Evolutionary conservation across 1,140 invertebrate species (phyloP).

Genomic region (Oedothorax gibbosus): DNA sequence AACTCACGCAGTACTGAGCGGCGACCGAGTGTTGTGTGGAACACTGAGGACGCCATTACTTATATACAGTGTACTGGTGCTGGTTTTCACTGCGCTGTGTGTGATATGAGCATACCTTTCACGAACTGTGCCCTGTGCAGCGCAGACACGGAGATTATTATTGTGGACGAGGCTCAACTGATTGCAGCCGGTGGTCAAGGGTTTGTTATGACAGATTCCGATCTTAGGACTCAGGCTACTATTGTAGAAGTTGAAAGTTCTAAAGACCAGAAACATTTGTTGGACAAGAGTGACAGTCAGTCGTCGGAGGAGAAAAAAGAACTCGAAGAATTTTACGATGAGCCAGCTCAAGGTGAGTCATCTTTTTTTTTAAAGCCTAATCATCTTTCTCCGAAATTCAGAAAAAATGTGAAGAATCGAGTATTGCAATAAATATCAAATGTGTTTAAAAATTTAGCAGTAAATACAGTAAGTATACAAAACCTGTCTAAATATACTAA

Average conservation of each 20-base stretch:
- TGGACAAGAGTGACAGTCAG: not conserved
- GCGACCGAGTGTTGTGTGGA: not conserved
- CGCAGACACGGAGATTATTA: conserved; percentile 21
- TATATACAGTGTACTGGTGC: conserved; percentile 13
- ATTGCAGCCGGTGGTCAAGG: not conserved
- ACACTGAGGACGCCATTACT: not conserved
- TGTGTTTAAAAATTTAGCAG: no score
- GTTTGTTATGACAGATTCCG: no score
- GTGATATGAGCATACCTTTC: conserved; percentile 36
- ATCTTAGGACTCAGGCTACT: no score
- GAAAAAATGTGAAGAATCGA: not conserved
- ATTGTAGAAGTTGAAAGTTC: no score
- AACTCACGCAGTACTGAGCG: not conserved
- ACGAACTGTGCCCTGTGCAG: conserved; percentile 42
- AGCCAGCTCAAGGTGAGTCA: conserved; percentile 19
- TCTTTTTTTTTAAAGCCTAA: not conserved
- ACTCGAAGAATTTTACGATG: conserved; percentile 46
- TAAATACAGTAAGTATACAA: no score
- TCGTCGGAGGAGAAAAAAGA: conserved; percentile 31
- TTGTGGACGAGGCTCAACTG: not conserved
- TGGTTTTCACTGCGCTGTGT: conserved; percentile 19
- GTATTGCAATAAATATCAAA: no score
- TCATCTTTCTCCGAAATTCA: not conserved
- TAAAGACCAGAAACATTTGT: no score
- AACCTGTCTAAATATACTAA: no score